Evolutionary conservation across 2,113 vertebrate species (phyloP).

Genomic region (Myiopsitta monachus): DNA sequence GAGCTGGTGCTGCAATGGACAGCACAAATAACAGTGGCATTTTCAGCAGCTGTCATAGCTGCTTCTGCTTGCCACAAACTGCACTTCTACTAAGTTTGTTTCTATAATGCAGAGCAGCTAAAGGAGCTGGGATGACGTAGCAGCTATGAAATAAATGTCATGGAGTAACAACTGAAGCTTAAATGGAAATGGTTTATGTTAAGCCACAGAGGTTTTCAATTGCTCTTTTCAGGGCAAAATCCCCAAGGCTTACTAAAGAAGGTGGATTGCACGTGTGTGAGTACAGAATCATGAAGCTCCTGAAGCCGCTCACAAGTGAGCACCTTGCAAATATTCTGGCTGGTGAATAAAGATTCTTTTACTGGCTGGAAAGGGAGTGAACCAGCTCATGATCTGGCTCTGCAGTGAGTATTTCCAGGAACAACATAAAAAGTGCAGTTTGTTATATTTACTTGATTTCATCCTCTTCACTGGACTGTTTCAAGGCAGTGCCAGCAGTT

Average conservation of each 20-base stretch:
- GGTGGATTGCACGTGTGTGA: neutral
- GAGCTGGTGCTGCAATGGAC: neutral
- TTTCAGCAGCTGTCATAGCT: neutral
- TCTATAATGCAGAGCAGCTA: neutral
- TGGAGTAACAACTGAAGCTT: neutral
- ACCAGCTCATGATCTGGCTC: neutral
- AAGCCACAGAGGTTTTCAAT: neutral
- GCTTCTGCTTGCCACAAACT: neutral
- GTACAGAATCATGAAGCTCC: neutral
- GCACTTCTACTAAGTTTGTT: neutral
- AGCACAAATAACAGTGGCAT: neutral
- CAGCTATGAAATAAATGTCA: neutral
- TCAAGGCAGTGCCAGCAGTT: neutral
- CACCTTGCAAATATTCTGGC: neutral
- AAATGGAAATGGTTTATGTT: neutral
- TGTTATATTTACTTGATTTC: conserved; percentile 44
- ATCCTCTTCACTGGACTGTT: neutral
- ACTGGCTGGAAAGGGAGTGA: conserved; percentile 5
- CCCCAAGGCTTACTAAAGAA: neutral
- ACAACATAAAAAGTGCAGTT: conserved; percentile 2
- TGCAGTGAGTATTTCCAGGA: conserved; percentile 34
- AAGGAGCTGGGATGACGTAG: neutral
- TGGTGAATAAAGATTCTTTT: neutral
- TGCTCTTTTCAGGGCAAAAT: neutral
- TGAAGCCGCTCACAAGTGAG: neutral